Conservation (phyloP, 2,888 invertebrate species). For the Oscheius sp. region DNA sequence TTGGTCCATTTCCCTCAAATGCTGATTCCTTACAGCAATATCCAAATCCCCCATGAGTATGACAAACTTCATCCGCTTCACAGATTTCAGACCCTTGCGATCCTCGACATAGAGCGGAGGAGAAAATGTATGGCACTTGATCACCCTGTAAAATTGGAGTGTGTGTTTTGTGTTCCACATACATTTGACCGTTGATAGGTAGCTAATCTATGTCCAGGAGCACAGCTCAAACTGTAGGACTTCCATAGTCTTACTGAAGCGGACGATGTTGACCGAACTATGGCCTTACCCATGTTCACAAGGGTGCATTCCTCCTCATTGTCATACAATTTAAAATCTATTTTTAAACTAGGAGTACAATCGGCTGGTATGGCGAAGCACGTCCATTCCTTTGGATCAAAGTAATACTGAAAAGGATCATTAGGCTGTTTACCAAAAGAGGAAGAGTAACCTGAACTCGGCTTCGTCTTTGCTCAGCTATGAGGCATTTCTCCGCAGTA, state of each 20-base stretch:
- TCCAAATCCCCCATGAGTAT: constrained; percentile 27
- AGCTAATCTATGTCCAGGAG: constrained; percentile 14
- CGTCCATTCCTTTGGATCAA: constrained; percentile 28
- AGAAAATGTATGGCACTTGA: constrained; percentile 33
- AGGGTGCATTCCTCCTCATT: constrained; percentile 39
- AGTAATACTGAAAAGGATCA: constrained; percentile 37
- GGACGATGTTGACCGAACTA: not conserved
- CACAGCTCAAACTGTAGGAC: constrained; percentile 8
- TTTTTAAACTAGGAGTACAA: constrained; percentile 18
- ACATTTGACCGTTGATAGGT: constrained; percentile 26
- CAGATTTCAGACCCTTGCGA: constrained; percentile 29
- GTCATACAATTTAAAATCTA: constrained; percentile 32
- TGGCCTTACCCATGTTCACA: constrained; percentile 31
- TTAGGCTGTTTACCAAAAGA: not conserved
- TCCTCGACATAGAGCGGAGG: constrained; percentile 27
- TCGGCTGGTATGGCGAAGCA: constrained; percentile 37
- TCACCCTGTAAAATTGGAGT: constrained; percentile 23
- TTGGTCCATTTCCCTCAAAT: constrained; percentile 32
- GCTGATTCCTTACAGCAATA: constrained; percentile 34
- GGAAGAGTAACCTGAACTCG: constrained; percentile 6
- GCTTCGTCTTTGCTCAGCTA: not conserved
- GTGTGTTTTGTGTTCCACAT: not conserved
- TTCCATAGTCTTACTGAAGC: constrained; percentile 32
- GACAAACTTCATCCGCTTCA: constrained; percentile 30
- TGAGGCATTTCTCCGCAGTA: constrained; percentile 15